Base-by-base conservation (phyloP, 53 echinoderm and acorn worm genomes). In the Echinometra lucunter region DNA sequence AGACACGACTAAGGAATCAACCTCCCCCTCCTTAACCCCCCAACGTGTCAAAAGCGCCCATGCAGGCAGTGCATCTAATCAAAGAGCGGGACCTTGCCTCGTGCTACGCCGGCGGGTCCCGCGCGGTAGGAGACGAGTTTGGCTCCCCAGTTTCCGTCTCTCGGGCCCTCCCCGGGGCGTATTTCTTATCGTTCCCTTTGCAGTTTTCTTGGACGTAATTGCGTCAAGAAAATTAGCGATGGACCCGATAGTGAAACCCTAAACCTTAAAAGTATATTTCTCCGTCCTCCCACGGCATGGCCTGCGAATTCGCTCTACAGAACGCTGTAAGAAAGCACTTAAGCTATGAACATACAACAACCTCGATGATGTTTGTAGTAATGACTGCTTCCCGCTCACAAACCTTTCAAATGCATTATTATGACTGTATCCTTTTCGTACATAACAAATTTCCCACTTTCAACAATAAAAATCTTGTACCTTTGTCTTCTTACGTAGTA, bases 201-300 rank as follows among this genome's bases (percentile, higher is more conserved):
- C 88, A 56, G 88, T 88, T 88, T 88, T 88, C 88, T 88, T 88
- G 88, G 88, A n/a, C 94, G 95, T 96, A 96, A 96, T 96, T 96
- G 97, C 97, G 95, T 96, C 97, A 96, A 93, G 97, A 96, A 96
- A 90, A 95, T 96, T 95, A 95, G 89, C 95, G 93, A 95, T 89
- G 95, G 95, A 89, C 92, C 95, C 88, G 95, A 96, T 95, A 95
- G 95, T 96, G 97, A 96, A 96, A 96, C 95, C 93, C 95, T 94
- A 96, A 95, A 96, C 97, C 97, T 95, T 96, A 96, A 96, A 96
- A 96, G 97, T 95, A 96, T 96, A 96, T 96, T 96, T 96, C 45
- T 96, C 95, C 94, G 89, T 95, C 97, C 93, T 94, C 95, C 95
- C 38, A 74, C 82, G 94, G 96, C 92, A 72, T 96, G 96, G 95